Conservation (phyloP, 37 sponge, comb jelly and placozoan genomes). For the Oscarella lobularis region DNA sequence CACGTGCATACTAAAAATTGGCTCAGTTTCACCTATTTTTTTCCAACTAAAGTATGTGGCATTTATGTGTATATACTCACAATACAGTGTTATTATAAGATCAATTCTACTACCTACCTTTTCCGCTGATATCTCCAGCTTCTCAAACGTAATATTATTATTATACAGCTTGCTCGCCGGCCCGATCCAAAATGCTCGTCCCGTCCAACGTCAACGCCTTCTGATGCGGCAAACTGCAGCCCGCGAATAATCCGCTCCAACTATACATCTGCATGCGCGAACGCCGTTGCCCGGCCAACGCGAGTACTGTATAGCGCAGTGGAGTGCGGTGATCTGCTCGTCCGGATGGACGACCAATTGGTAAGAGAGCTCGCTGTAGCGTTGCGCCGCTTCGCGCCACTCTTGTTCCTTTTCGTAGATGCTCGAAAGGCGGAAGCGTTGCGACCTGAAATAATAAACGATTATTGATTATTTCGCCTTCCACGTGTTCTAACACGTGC, state of each 20-base stretch:
- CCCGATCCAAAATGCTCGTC: constrained; percentile 67
- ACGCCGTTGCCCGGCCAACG: no score
- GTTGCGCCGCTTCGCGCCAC: constrained; percentile 60
- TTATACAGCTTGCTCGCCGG: constrained; percentile 90
- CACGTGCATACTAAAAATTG: no score
- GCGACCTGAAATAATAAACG: not conserved
- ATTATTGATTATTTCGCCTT: not conserved
- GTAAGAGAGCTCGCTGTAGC: constrained; percentile 84
- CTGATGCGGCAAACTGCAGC: constrained; percentile 78
- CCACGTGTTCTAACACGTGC: no score
- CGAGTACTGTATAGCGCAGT: no score
- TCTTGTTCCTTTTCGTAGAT: constrained; percentile 62
- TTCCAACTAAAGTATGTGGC: no score
- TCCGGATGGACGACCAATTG: constrained; percentile 60
- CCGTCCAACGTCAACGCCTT: constrained; percentile 79
- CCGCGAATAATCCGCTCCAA: constrained; percentile 70
- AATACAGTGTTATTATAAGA: no score
- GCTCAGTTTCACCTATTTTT: no score
- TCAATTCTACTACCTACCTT: constrained; percentile 30
- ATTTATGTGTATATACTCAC: no score
- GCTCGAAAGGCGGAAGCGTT: not conserved
- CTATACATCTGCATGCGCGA: constrained; percentile 33
- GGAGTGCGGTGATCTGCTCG: constrained; percentile 54
- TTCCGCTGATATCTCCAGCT: constrained; percentile 65
- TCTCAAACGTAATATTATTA: constrained; percentile 78